These are phyloP conservation scores for Embidobia sp. DNA, from an alignment of 2,888 invertebrate genomes.

Conservation along the genomic window DNA sequence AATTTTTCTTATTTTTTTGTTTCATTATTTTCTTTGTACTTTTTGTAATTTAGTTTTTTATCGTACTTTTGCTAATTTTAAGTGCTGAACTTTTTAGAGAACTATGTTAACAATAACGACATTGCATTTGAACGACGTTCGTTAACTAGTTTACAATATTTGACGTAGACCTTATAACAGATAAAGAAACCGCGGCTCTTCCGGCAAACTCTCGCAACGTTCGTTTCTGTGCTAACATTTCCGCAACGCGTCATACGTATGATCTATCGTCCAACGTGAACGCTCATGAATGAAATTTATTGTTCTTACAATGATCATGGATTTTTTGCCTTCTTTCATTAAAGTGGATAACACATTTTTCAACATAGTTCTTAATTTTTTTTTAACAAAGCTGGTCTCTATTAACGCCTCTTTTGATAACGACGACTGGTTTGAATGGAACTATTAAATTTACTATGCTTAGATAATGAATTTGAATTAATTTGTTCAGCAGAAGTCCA, in stretches of 20 bases:
- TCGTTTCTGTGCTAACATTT: constrained; percentile 38
- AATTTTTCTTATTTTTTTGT: too few species aligned
- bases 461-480: too few species aligned
- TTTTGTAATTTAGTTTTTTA: too few species aligned
- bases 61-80: too few species aligned
- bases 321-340: constrained; percentile 3
- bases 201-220: constrained; percentile 32
- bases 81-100: too few species aligned
- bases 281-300: constrained; percentile 46
- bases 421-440: not conserved
- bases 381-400: not conserved
- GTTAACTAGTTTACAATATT: constrained; percentile 31
- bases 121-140: constrained; percentile 4
- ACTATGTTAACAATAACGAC: not conserved
- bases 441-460: not conserved
- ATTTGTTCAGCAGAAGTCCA: too few species aligned
- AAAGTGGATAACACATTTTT: constrained; percentile 31
- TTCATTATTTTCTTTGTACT: too few species aligned
- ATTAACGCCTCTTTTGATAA: not conserved
- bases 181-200: constrained; percentile 45
- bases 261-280: constrained; percentile 16
- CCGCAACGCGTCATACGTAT: constrained; percentile 31
- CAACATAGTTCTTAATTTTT: not conserved
- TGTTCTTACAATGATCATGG: constrained; percentile 21
- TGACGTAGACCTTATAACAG: constrained; percentile 54